Conservation (phyloP, 2,113 vertebrate species). For the Acanthochromis polyacanthus region DNA sequence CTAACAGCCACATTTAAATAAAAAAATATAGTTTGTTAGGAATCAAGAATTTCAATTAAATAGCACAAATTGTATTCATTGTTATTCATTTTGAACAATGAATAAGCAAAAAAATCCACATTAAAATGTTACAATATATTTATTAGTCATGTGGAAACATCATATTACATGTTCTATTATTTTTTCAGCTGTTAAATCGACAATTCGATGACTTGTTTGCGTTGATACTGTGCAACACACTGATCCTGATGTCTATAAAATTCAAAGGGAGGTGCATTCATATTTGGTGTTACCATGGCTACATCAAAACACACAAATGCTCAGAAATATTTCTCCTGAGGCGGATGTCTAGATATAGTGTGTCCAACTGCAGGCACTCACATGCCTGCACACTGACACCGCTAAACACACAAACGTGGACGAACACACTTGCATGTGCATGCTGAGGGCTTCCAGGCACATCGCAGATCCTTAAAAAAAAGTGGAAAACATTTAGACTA, state of each 20-base stretch:
- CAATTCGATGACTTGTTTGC: background rate
- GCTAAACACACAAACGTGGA: constrained; percentile 9
- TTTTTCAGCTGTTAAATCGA: background rate
- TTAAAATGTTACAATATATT: background rate
- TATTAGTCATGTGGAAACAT: background rate
- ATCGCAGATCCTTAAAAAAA: constrained; percentile 15
- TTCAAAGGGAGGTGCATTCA: background rate
- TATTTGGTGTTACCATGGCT: constrained; percentile 23
- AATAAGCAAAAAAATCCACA: too few relatives aligned
- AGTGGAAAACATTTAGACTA: constrained; percentile 21
- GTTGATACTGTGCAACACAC: background rate
- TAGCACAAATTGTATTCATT: too few relatives aligned
- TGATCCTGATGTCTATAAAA: constrained; percentile 6
- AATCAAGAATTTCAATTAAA: too few relatives aligned
- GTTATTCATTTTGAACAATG: too few relatives aligned
- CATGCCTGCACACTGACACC: constrained; percentile 1
- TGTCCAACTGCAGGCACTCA: background rate
- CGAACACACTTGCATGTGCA: background rate
- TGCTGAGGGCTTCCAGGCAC: background rate
- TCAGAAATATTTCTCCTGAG: constrained; percentile 34
- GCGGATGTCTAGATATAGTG: constrained; percentile 30
- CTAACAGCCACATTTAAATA: too few relatives aligned
- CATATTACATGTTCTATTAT: too few relatives aligned
- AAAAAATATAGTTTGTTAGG: too few relatives aligned
- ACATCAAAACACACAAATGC: constrained; percentile 25